Percentiles rank a stretch among this genome's conserved stretches.
These are phyloP conservation scores for Tragulus kanchil DNA, from an alignment of 2,113 vertebrate species.

Conservation along the genomic window DNA sequence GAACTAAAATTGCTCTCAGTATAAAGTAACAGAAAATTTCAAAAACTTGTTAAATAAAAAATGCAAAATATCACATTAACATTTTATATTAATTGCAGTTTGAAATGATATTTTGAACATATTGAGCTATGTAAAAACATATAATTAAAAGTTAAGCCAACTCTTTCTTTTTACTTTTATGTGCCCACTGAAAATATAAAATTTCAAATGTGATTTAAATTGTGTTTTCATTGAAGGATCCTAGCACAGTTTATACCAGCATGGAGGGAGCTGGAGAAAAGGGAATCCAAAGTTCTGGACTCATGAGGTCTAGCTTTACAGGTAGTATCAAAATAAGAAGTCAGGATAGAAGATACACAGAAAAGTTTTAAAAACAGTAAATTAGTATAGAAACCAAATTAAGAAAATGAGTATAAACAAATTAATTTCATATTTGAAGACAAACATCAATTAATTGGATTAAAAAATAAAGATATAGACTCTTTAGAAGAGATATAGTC, in stretches of 20 bases:
- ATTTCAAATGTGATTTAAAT: background rate
- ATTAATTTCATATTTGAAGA: background rate
- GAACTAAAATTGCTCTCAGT: background rate
- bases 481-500: background rate
- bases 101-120: background rate
- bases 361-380: background rate
- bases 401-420: background rate
- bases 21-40: background rate
- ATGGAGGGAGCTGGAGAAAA: background rate
- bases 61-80: background rate
- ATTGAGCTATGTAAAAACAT: background rate
- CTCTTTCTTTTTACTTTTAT: background rate
- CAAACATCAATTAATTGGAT: background rate
- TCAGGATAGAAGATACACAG: background rate
- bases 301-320: background rate
- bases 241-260: background rate
- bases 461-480: background rate
- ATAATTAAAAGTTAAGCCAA: background rate
- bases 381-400: background rate
- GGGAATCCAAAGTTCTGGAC: background rate
- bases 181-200: background rate
- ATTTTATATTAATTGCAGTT: background rate
- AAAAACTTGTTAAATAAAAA: background rate
- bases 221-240: background rate
- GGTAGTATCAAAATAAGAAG: background rate